Evolutionary conservation across 2,888 invertebrate genomes (phyloP), one percentile per base, ranked within the genome.

Genomic region (Hirtodrosophila histrioides): DNA sequence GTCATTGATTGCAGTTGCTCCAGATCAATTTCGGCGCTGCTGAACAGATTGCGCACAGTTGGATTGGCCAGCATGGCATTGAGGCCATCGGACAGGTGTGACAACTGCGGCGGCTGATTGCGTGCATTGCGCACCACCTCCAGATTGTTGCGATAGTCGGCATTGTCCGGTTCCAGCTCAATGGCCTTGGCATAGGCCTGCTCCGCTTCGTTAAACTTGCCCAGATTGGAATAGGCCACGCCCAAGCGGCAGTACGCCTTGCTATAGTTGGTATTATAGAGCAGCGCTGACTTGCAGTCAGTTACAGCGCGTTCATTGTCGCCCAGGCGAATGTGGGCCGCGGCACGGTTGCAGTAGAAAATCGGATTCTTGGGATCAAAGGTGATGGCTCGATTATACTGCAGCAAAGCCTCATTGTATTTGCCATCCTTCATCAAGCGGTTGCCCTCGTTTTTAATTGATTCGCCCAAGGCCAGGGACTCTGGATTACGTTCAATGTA

Each of bases 271-370:
- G 97, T 95, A 91, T 99, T 98, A 78, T 99, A 94, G 33, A 94
- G 93, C 55, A 99, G 93, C 4, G 99, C 98, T 43, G 95, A 95
- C 82, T 96, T 95, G 91, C 98, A 99, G 92, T 99, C 99, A 53
- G 95, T 94, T 53, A 99, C 95, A 9, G 98, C 97, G 66, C 94
- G 93, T 58, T 95, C 93, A 88, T 97, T 95, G 87, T 96, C 95
- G 48, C 96, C 96, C 74, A 98, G 92, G 89, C 98, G 97, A 89
- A 96, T 98, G 90, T 96, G 95, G 0, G 98, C 98, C 1, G 99
- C 99, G 44, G 99, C 99, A 76, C 99, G 94, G 91, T 99, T 99
- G 91, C 99, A 98, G 91, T 97, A 99, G 92, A 96, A 99, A 31
- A 99, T 97, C 0, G 99, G 96, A 92, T 99, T 99, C 68, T 94